phyloP scores from a whole-genome alignment of 2,888 invertebrate species.

The Ichneumon xanthorius region DNA sequence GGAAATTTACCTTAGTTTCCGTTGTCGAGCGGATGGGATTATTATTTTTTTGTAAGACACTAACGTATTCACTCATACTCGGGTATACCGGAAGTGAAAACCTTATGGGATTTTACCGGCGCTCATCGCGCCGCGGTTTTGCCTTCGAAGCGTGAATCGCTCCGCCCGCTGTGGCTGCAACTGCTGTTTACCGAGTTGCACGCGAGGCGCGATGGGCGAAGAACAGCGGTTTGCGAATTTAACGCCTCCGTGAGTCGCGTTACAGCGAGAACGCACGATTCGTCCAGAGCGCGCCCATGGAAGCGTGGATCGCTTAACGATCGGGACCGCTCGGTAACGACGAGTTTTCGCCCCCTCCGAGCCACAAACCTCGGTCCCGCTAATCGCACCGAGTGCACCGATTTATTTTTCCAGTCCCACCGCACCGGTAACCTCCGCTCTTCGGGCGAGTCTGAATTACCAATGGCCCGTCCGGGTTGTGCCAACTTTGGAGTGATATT shows the following conservation, averaged over 20 bases:
- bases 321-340: constrained; percentile 42
- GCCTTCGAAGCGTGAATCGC: too few relatives aligned
- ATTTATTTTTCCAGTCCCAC: constrained; percentile 23
- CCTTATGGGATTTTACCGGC: too few relatives aligned
- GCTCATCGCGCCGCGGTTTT: too few relatives aligned
- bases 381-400: not conserved
- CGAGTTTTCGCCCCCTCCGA: constrained; percentile 24
- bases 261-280: constrained; percentile 51
- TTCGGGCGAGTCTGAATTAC: constrained; percentile 52
- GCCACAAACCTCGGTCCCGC: constrained; percentile 46
- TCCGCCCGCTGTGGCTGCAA: not conserved
- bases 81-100: too few relatives aligned
- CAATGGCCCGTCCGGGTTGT: constrained; percentile 14
- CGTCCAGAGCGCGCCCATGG: constrained; percentile 62
- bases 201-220: not conserved
- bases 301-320: constrained; percentile 63
- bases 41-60: too few relatives aligned
- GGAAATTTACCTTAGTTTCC: too few relatives aligned
- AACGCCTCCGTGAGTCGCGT: constrained; percentile 65
- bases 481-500: constrained; percentile 65
- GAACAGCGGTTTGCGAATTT: constrained; percentile 50
- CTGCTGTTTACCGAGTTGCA: not conserved
- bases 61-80: too few relatives aligned
- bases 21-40: too few relatives aligned
- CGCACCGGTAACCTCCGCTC: not conserved